phyloP scores from a whole-genome alignment of 2,797 vertebrate species.

The Ctenochaetus hawaiiensis region DNA sequence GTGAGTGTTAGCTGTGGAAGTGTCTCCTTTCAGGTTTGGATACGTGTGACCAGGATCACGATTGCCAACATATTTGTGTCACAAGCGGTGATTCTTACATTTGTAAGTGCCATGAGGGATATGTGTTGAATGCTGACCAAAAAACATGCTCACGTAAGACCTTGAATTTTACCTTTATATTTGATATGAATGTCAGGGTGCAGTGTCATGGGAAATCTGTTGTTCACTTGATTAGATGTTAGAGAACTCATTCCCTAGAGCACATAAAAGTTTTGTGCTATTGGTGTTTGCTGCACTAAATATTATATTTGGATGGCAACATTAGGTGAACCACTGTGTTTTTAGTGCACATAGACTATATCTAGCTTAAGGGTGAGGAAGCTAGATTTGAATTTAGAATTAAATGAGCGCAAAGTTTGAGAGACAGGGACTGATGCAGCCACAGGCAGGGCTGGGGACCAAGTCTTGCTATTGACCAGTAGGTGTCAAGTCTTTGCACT shows the following conservation, averaged over 20 bases:
- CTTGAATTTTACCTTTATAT: background rate
- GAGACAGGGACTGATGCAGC: background rate
- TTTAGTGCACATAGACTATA: background rate
- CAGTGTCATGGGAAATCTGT: background rate
- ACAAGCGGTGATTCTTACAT: conserved; percentile 78
- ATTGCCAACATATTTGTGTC: conserved; percentile 90
- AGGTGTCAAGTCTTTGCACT: no score
- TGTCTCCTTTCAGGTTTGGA: conserved; percentile 78
- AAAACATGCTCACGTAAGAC: conserved; percentile 30
- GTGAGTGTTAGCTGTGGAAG: conserved; percentile 15
- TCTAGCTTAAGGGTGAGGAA: background rate
- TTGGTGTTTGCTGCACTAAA: background rate
- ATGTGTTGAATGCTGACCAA: conserved; percentile 32
- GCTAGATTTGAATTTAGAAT: background rate
- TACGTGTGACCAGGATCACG: conserved; percentile 83
- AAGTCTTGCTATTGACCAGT: no score
- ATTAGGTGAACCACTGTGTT: background rate
- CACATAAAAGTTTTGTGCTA: background rate
- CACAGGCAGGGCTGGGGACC: background rate
- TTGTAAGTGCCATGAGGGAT: conserved; percentile 88
- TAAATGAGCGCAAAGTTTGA: background rate
- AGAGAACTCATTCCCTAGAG: background rate
- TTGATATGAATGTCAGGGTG: background rate
- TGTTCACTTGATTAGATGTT: background rate
- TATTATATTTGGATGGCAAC: background rate